Base-by-base conservation (phyloP, 2,113 vertebrate species). In the Ceyx cyanopectus region DNA sequence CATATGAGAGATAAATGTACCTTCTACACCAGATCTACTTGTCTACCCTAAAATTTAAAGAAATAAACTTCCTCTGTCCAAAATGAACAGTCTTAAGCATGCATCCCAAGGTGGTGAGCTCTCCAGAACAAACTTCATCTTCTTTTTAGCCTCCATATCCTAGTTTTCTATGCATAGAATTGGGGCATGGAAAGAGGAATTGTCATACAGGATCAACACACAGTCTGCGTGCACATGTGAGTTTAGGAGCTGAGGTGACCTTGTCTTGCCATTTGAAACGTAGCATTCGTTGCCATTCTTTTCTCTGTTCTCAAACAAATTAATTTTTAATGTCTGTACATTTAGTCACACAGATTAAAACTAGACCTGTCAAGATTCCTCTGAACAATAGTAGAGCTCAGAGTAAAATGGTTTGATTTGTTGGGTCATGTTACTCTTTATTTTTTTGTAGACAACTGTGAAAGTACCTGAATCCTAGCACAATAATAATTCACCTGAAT, bases 91-190 rank as follows among this genome's bases (percentile, higher is more conserved):
- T 14, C 20, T 17, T 66, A 27, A 51, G 14, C 7, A 2, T 17
- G 3, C 7, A 48, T 0, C 15, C 8, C 9, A 10, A 7, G 2
- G 17, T 22, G 3, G 2, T 75, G 29, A 78, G 20, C 43, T 70
- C 2, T 19, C 30, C 48, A 50, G 48, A 22, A 50, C 45, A 60
- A 14, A 11, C 13, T 37, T 7, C 32, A 51, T 5, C 14, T 69
- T 5, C 19, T 43, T 61, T 69, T 73, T 21, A 68, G 3, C 19
- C 14, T 69, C 5, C 10, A 12, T 8, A 27, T 12, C 10, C 6
- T 43, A 51, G 41, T 24, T 69, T 20, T 9, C 21, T 61, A 61
- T 65, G 8, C 29, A 51, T 8, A 45, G 63, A 72, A 46, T 2
- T 23, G 30, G 13, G 45, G 5, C 9, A 5, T 10, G 7, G 24